phyloP scores from a whole-genome alignment of 2,113 vertebrate genomes.

The Oenanthe melanoleuca region DNA sequence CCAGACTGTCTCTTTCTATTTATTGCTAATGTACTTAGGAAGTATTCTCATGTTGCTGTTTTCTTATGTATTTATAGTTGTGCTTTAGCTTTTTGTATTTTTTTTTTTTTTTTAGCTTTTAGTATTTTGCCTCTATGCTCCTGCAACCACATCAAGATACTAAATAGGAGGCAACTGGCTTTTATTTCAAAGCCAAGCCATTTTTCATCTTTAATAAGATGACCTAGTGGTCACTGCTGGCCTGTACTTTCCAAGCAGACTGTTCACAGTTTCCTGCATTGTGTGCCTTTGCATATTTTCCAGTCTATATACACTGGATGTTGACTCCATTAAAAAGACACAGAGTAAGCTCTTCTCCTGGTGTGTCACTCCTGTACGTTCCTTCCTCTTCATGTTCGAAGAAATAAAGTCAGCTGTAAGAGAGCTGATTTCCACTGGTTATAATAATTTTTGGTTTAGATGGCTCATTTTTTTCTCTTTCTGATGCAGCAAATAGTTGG shows the following conservation, averaged over 20 bases:
- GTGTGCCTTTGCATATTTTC: constrained; percentile 21
- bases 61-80: background rate
- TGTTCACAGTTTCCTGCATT: background rate
- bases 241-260: background rate
- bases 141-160: background rate
- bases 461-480: background rate
- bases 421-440: constrained; percentile 8
- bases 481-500: constrained; percentile 10
- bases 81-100: background rate
- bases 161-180: background rate
- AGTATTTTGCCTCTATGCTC: background rate
- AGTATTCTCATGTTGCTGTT: background rate
- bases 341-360: constrained; percentile 4
- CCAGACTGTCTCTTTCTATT: background rate
- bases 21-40: background rate
- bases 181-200: constrained; percentile 5
- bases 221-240: constrained; percentile 5
- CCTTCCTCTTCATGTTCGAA: background rate
- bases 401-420: constrained; percentile 21
- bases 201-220: constrained; percentile 20
- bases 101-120: background rate
- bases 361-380: background rate
- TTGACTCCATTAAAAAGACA: constrained; percentile 22
- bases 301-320: constrained; percentile 10
- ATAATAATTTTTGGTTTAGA: background rate